A percentile compares a stretch with the other conserved stretches of the same genome.
Evolutionary conservation across 1,140 invertebrate genomes (phyloP).

Genomic region (Drosophila rufa): DNA sequence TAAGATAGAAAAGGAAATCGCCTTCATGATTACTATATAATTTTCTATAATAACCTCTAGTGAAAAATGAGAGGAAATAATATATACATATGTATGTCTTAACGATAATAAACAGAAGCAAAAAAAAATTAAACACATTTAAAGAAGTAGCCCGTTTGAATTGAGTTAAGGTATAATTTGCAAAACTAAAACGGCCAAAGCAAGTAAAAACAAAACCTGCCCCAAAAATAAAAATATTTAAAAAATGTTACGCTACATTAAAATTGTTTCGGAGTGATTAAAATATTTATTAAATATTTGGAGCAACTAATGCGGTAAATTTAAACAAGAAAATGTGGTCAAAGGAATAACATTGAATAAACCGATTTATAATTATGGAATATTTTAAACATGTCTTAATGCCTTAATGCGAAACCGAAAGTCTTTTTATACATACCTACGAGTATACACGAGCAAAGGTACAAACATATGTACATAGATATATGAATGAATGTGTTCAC

Average conservation of each 20-base stretch:
- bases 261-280: background rate
- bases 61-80: conserved; percentile 10
- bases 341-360: conserved; percentile 11
- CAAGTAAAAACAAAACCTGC: background rate
- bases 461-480: conserved; percentile 2
- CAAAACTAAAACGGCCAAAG: background rate
- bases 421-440: conserved; percentile 31
- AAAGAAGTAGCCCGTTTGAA: too few relatives aligned
- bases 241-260: conserved; percentile 1
- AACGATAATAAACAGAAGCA: background rate
- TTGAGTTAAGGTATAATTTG: background rate
- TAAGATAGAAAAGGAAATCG: conserved; percentile 3
- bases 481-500: conserved; percentile 16
- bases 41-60: conserved; percentile 6
- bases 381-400: conserved; percentile 59
- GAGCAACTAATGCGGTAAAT: too few relatives aligned
- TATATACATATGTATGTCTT: background rate
- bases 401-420: conserved; percentile 59
- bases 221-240: background rate
- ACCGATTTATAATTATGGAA: conserved; percentile 59
- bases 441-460: conserved; percentile 11
- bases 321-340: conserved; percentile 44
- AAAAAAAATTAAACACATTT: too few relatives aligned
- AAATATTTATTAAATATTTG: background rate
- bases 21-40: conserved; percentile 31